Conservation (phyloP, 1,140 invertebrate genomes). For the Psilanteris sp. region DNA sequence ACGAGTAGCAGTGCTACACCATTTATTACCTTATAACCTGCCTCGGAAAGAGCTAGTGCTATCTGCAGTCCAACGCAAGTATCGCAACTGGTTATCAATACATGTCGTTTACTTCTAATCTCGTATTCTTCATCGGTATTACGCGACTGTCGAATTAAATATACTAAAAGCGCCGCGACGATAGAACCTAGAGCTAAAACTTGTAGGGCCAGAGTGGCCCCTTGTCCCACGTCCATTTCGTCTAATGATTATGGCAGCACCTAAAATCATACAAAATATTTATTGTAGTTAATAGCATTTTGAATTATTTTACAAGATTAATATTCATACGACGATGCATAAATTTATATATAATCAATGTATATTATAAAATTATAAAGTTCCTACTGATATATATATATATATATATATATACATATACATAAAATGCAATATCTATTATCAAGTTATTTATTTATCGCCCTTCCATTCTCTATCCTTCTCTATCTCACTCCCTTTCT, state of each 20-base stretch:
- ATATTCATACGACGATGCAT: too few relatives aligned
- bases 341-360: too few relatives aligned
- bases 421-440: too few relatives aligned
- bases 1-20: slow-evolving; percentile 13
- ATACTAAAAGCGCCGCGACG: slow-evolving; percentile 87
- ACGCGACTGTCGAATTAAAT: slow-evolving; percentile 86
- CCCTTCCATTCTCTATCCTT: too few relatives aligned
- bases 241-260: slow-evolving; percentile 11
- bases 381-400: too few relatives aligned
- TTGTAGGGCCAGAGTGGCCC: slow-evolving; percentile 87
- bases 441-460: too few relatives aligned
- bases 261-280: slow-evolving; percentile 41
- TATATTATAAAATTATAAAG: too few relatives aligned
- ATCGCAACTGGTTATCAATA: slow-evolving; percentile 88
- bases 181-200: slow-evolving; percentile 88
- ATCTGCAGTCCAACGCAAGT: slow-evolving; percentile 87
- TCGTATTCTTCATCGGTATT: slow-evolving; percentile 78
- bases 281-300: too few relatives aligned
- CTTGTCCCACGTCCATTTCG: slow-evolving; percentile 87
- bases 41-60: slow-evolving; percentile 73
- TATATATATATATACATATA: too few relatives aligned
- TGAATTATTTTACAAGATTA: too few relatives aligned
- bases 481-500: too few relatives aligned
- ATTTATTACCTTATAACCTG: slow-evolving; percentile 74
- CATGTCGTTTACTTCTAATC: slow-evolving; percentile 75